Evolutionary conservation across 2,113 vertebrate species (phyloP).

Genomic region (Trichomycterus rosablanca): DNA sequence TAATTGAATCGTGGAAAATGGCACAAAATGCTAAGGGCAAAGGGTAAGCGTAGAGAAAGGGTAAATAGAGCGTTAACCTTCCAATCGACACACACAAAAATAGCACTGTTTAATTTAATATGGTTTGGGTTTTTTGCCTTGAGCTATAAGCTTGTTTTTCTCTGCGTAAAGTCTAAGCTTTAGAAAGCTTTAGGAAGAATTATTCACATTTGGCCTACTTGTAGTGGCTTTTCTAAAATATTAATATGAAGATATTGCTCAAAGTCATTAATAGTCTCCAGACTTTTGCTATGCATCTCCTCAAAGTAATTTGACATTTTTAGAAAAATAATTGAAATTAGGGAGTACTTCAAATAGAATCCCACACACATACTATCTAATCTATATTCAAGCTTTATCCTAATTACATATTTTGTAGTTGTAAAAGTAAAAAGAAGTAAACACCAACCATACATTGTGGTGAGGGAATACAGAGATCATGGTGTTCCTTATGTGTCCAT

Average conservation of each 20-base stretch:
- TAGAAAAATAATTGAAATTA: too few species aligned
- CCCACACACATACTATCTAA: too few species aligned
- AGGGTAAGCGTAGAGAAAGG: constrained; percentile 8
- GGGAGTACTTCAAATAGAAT: too few species aligned
- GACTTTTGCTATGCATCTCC: background rate
- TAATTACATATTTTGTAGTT: too few species aligned
- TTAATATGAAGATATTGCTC: background rate
- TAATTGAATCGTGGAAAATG: constrained; percentile 32
- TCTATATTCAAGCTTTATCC: too few species aligned
- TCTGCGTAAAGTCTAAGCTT: too few species aligned
- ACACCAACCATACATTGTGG: too few species aligned
- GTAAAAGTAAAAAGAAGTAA: too few species aligned
- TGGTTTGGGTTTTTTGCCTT: constrained; percentile 4
- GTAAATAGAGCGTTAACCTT: constrained; percentile 31
- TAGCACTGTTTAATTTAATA: constrained; percentile 18
- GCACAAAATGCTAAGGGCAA: constrained; percentile 1
- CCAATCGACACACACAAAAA: constrained; percentile 2
- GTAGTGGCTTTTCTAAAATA: too few species aligned
- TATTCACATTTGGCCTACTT: background rate
- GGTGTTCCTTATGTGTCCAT: too few species aligned
- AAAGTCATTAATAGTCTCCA: background rate
- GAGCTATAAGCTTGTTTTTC: background rate
- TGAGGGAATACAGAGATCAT: too few species aligned
- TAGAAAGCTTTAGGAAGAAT: background rate
- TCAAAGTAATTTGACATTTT: background rate